phyloP scores from a whole-genome alignment of 2,888 invertebrate genomes.

The Cephus nigrinus region DNA sequence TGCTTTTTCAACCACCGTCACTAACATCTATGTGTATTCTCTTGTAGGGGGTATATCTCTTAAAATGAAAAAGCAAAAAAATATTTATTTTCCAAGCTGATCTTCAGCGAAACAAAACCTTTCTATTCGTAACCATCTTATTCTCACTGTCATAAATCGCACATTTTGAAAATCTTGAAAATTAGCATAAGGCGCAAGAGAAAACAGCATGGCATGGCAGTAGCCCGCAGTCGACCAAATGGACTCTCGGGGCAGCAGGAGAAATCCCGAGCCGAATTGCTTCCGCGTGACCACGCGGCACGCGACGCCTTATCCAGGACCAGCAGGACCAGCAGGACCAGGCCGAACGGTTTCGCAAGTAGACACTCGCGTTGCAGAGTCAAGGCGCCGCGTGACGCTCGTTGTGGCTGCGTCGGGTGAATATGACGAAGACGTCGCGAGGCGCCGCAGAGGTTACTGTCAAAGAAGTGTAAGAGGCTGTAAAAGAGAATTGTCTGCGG shows the following conservation, averaged over 20 bases:
- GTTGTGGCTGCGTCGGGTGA: not conserved
- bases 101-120: too few species aligned
- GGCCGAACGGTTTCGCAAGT: not conserved
- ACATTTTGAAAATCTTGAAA: too few species aligned
- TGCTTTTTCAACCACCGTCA: not conserved
- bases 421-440: not conserved
- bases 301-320: not conserved
- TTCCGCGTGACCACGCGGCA: not conserved
- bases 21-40: not conserved
- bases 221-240: conserved; percentile 5
- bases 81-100: not conserved
- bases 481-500: conserved; percentile 25
- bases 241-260: not conserved
- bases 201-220: conserved; percentile 5
- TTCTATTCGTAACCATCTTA: too few species aligned
- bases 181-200: conserved; percentile 14
- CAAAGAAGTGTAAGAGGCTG: conserved; percentile 12
- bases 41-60: not conserved
- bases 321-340: not conserved
- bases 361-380: not conserved
- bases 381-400: not conserved
- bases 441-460: not conserved
- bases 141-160: too few species aligned
- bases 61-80: not conserved
- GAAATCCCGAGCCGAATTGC: not conserved